phyloP scores from a whole-genome alignment of 1,140 invertebrate genomes.

The Bathynomus jamesi region DNA sequence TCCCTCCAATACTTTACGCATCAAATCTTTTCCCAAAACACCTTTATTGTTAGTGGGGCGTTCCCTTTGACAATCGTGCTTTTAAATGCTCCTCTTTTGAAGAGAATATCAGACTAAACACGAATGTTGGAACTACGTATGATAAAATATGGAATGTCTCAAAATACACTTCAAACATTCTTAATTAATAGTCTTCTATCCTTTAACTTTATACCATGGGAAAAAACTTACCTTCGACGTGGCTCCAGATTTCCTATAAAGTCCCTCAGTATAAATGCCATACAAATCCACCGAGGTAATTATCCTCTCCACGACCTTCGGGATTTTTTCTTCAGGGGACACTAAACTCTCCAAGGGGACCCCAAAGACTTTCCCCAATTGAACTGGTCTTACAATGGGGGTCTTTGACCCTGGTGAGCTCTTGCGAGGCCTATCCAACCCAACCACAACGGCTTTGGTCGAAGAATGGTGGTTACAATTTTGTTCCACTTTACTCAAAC shows the following conservation, averaged over 20 bases:
- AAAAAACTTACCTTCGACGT: slow-evolving; percentile 36
- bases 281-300: slow-evolving; percentile 84
- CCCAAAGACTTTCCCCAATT: slow-evolving; percentile 47
- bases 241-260: slow-evolving; percentile 87
- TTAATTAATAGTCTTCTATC: no score
- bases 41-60: no score
- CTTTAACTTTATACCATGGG: no score
- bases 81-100: no score
- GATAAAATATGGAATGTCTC: no score
- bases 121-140: no score
- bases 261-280: slow-evolving; percentile 82
- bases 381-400: neutral
- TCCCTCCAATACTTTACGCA: no score
- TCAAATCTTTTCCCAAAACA: no score
- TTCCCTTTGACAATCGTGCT: no score
- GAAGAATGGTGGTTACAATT: slow-evolving; percentile 39
- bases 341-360: slow-evolving; percentile 48
- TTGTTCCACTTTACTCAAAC: slow-evolving; percentile 58
- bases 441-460: slow-evolving; percentile 27
- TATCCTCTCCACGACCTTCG: slow-evolving; percentile 73
- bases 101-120: no score
- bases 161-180: no score
- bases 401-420: slow-evolving; percentile 6
- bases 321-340: slow-evolving; percentile 55
- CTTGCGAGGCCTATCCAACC: neutral